Percentiles rank a stretch among this genome's conserved stretches.
Conservation (phyloP, 2,113 vertebrate genomes). For the Paracanthobrama guichenoti region DNA sequence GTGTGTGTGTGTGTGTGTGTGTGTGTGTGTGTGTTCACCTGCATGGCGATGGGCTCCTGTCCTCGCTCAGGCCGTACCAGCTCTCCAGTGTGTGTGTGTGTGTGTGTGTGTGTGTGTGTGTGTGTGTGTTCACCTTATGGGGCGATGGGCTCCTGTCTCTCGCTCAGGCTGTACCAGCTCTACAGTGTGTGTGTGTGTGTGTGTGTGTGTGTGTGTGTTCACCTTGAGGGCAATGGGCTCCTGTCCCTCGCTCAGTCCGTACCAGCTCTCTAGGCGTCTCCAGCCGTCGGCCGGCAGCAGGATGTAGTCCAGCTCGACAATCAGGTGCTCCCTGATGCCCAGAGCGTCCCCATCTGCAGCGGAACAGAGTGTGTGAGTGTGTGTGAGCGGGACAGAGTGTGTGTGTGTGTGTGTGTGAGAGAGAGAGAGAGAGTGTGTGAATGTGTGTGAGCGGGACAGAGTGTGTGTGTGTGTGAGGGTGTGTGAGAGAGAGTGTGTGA, state of each 20-base stretch:
- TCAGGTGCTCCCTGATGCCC: conserved; percentile 97
- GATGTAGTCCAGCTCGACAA: conserved; percentile 98
- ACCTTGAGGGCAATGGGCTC: conserved; percentile 98
- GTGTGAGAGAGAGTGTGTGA: too few relatives aligned
- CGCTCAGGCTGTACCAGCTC: too few relatives aligned
- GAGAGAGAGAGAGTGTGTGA: too few relatives aligned
- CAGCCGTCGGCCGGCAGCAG: conserved; percentile 96
- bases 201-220: conserved; percentile 39
- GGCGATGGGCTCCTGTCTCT: too few relatives aligned
- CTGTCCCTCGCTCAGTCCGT: conserved; percentile 87
- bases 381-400: too few relatives aligned
- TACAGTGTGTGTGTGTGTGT: background rate
- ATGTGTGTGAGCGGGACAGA: too few relatives aligned
- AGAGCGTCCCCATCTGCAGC: conserved; percentile 88
- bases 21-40: conserved; percentile 75
- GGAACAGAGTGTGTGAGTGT: background rate
- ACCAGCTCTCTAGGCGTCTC: conserved; percentile 99
- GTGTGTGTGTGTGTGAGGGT: too few relatives aligned
- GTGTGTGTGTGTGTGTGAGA: too few relatives aligned
- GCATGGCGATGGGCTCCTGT: conserved; percentile 95
- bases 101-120: background rate
- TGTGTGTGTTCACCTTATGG: too few relatives aligned
- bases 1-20: background rate
- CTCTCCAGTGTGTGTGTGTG: conserved; percentile 77
- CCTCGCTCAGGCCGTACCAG: conserved; percentile 92